Evolutionary conservation across 2,797 vertebrate genomes (phyloP), one percentile per base, ranked within the genome.

Genomic region (Rousettus madagascariensis): DNA sequence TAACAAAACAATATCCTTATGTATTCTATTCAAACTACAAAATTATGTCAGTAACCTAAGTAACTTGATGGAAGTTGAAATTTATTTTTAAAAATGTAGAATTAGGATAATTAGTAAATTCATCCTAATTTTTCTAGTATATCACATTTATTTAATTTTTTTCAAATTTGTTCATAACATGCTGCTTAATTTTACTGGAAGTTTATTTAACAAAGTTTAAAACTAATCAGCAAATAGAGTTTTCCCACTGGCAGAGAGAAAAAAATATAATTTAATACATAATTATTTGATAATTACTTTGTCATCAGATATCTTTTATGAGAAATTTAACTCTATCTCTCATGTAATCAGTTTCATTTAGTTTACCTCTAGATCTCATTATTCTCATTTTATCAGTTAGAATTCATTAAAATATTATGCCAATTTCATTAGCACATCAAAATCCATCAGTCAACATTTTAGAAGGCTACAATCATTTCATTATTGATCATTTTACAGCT

Each of bases 231-330:
- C 90, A 96, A 97, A 92, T 66, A 96, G 36, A 75, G 17, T 51
- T 94, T 95, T 83, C 43, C 38, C 17, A 80, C 33, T 53, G 41
- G 3, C 94, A 96, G 93, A 97, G 80, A 97, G 96, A 84, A 96
- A 90, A 97, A 97, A 97, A 91, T 1, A 4, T 95, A 43, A 97
- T 97, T 98, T 96, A 94, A 83, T 57, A 91, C 68, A 86, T 95
- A 97, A 97, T 98, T 97, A 93, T 41, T 85, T 94, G 88, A 88
- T 95, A 97, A 98, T 98, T 98, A 97, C 82, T 97, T 98, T 97
- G 96, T 87, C 55, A 88, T 97, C 93, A 92, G 88, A 71, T 90
- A 94, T 71, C 53, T 91, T 95, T 95, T 92, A 74, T 74, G 46
- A 90, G 30, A 38, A 91, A 36, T 87, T 93, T 96, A 93, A 89